A percentile compares a stretch with the other conserved stretches of the same genome.
Conservation (phyloP, 2,888 invertebrate species). For the Diadegma fenestrale region DNA sequence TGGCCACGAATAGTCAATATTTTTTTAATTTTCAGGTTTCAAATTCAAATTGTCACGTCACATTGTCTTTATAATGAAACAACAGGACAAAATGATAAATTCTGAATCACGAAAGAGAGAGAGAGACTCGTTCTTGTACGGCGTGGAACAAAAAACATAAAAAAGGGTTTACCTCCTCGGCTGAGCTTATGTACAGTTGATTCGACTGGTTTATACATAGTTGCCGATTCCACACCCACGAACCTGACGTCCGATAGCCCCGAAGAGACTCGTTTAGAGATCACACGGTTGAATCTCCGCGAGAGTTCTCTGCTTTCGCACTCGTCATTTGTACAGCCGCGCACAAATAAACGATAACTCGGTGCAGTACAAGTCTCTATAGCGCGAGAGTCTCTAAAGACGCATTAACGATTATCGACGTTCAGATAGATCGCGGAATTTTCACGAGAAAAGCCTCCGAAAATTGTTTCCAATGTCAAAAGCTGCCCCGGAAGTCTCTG, state of each 20-base stretch:
- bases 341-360: not conserved
- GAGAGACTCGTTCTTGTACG: not conserved
- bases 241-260: constrained; percentile 53
- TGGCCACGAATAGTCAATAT: too few species aligned
- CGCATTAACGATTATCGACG: not conserved
- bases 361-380: not conserved
- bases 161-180: constrained; percentile 5
- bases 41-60: not conserved
- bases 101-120: not conserved
- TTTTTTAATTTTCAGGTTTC: too few species aligned
- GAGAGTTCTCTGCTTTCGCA: constrained; percentile 39
- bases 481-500: not conserved
- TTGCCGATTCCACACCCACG: constrained; percentile 56
- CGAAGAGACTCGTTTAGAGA: constrained; percentile 60
- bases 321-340: constrained; percentile 18
- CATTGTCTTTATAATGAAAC: not conserved
- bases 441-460: not conserved
- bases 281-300: constrained; percentile 58
- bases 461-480: not conserved
- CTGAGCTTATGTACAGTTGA: constrained; percentile 16
- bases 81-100: not conserved
- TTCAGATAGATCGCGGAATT: not conserved
- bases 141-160: constrained; percentile 18
- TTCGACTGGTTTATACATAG: constrained; percentile 45
- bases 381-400: not conserved